Base-by-base conservation (phyloP, 2,888 invertebrate genomes). In the Thymelicus sylvestris region DNA sequence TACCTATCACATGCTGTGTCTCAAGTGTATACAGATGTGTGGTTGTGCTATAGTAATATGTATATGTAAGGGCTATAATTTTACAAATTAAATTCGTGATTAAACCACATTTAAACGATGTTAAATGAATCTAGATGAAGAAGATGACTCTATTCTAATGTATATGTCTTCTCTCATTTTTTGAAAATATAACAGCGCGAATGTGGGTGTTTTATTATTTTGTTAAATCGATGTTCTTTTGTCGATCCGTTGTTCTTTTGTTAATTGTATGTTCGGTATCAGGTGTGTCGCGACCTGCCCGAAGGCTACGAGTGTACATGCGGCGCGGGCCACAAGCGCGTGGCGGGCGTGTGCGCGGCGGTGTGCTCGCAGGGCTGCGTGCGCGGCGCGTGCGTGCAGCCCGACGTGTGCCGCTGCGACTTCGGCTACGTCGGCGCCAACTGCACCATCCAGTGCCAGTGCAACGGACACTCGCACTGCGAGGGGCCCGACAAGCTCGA, bases 351-450 rank as follows among this genome's bases (percentile, higher is more conserved):
- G 71, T 98, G 98, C 88, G 95, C 96, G 76, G 97, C 97, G 0
- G 96, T 97, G 80, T 98, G 98, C 89, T 93, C 95, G 39, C 96
- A 97, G 89, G 97, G 98, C 66, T 98, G 98, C 90, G 97, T 98
- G 57, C 95, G 97, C 82, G 98, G 98, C 76, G 95, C 94, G 19
- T 98, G 98, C 86, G 93, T 97, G 24, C 96, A 96, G 80, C 98
- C 98, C 66, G 95, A 97, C 83, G 95, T 96, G 72, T 98, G 99
- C 83, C 95, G 96, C 74, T 99, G 99, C 85, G 96, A 98, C 92
- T 99, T 99, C 91, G 98, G 98, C 71, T 99, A 97, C 88, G 98
- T 99, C 38, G 98, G 99, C 67, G 96, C 96, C 77, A 98, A 98
- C 92, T 99, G 99, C 87, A 97, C 97, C 79, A 97, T 97, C 74